phyloP scores from a whole-genome alignment of 2,797 vertebrate species.

The Falco novaeseelandiae region DNA sequence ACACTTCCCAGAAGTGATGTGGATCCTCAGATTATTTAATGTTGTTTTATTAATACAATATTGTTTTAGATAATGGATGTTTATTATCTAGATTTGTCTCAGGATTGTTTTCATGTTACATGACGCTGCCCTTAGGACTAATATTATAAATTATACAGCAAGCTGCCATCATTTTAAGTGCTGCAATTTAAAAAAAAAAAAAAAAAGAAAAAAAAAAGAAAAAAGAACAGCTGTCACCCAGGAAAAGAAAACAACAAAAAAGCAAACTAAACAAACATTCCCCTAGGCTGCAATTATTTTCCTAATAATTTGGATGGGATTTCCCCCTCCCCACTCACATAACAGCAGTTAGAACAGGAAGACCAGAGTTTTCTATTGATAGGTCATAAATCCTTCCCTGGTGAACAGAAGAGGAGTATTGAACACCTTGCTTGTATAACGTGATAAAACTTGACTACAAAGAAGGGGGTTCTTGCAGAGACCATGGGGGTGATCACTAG shows the following conservation, averaged over 20 bases:
- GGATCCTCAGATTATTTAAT: not conserved
- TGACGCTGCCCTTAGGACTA: constrained; percentile 33
- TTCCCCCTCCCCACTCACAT: not conserved
- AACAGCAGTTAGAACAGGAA: not conserved
- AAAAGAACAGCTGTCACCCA: constrained; percentile 22
- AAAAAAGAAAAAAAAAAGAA: not conserved
- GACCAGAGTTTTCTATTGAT: not conserved
- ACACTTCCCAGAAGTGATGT: not conserved
- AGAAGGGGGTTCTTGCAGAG: not conserved
- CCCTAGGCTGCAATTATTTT: constrained; percentile 33
- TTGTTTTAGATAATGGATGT: not conserved
- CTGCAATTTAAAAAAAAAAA: not conserved
- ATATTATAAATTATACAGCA: constrained; percentile 48
- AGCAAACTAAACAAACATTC: constrained; percentile 18
- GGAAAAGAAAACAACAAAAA: not conserved
- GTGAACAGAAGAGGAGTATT: not conserved
- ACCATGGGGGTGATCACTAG: not conserved
- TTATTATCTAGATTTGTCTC: constrained; percentile 24
- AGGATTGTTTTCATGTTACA: constrained; percentile 2
- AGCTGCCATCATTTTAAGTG: constrained; percentile 36
- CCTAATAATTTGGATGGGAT: not conserved
- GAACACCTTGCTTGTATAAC: not conserved
- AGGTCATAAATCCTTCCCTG: not conserved
- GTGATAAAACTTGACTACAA: not conserved
- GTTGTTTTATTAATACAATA: not conserved